Evolutionary conservation across 1,140 invertebrate genomes (phyloP).

Genomic region (Elysia chlorotica): DNA sequence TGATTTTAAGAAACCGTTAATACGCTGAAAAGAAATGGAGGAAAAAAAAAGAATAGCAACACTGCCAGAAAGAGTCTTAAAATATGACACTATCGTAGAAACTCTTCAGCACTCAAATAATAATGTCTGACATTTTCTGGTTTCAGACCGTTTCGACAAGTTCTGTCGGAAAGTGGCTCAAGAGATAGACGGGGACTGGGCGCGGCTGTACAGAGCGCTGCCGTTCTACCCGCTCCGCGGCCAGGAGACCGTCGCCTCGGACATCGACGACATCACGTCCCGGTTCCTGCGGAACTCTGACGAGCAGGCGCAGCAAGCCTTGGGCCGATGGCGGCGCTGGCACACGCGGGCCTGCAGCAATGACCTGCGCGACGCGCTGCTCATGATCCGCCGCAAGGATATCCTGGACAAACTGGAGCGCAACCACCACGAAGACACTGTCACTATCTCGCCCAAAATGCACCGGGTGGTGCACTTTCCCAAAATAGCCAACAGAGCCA

Average conservation of each 20-base stretch:
- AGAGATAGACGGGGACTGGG: constrained; percentile 53
- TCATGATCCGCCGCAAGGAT: constrained; percentile 41
- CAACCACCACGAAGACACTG: constrained; percentile 3
- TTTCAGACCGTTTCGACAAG: constrained; percentile 46
- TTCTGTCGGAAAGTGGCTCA: constrained; percentile 35
- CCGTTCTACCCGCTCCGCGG: constrained; percentile 55
- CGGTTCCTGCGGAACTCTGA: constrained; percentile 42
- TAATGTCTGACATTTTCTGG: too few relatives aligned
- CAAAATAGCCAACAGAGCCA: not conserved
- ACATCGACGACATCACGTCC: constrained; percentile 52
- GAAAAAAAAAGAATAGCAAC: too few relatives aligned
- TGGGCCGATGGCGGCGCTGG: constrained; percentile 50
- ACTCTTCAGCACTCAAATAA: too few relatives aligned
- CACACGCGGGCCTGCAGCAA: constrained; percentile 51
- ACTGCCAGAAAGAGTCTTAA: too few relatives aligned
- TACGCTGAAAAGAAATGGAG: too few relatives aligned
- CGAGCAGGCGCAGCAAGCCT: constrained; percentile 39
- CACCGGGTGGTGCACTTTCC: constrained; percentile 30
- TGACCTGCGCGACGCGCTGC: constrained; percentile 43
- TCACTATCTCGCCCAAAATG: constrained; percentile 1
- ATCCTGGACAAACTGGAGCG: constrained; percentile 41
- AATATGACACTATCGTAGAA: too few relatives aligned
- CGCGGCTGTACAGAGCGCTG: constrained; percentile 44
- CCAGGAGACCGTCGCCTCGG: constrained; percentile 40
- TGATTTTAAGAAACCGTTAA: too few relatives aligned